phyloP scores from a whole-genome alignment of 2,888 invertebrate species.

The Hofmannophila pseudospretella region DNA sequence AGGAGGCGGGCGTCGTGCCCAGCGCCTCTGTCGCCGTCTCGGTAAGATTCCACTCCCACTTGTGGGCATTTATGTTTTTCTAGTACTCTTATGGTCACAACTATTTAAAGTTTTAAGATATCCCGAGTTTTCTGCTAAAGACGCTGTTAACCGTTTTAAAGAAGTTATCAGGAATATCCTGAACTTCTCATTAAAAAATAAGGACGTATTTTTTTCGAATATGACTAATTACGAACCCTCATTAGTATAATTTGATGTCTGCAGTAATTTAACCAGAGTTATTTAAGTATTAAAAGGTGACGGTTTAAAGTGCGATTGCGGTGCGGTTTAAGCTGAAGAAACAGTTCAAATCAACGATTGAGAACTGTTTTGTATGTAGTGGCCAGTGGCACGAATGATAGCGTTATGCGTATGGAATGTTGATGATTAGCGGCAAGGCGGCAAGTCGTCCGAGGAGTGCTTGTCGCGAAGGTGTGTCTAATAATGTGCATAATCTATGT shows the following conservation, averaged over 20 bases:
- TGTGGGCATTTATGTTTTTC: too few relatives aligned
- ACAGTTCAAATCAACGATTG: constrained; percentile 9
- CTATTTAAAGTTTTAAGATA: too few relatives aligned
- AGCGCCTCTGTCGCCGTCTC: constrained; percentile 68
- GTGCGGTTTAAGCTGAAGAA: constrained; percentile 1
- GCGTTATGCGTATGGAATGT: constrained; percentile 50
- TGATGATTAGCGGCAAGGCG: constrained; percentile 28
- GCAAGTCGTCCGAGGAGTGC: constrained; percentile 27
- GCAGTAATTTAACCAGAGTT: too few relatives aligned
- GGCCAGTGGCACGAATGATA: constrained; percentile 23
- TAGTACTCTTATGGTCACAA: too few relatives aligned
- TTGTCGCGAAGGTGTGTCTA: constrained; percentile 36
- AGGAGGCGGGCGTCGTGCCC: constrained; percentile 44
- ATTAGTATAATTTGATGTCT: too few relatives aligned
- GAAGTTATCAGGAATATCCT: too few relatives aligned
- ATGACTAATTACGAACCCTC: too few relatives aligned
- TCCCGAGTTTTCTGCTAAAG: too few relatives aligned
- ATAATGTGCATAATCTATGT: constrained; percentile 15
- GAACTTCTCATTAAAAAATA: too few relatives aligned
- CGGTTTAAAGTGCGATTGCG: neutral
- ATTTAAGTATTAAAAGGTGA: neutral
- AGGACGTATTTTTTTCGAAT: too few relatives aligned
- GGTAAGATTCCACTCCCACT: constrained; percentile 43
- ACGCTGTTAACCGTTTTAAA: too few relatives aligned
- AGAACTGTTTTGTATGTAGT: constrained; percentile 18